These are phyloP conservation scores for Plestiodon gilberti DNA, from an alignment of 2,113 vertebrate species.

Conservation along the genomic window DNA sequence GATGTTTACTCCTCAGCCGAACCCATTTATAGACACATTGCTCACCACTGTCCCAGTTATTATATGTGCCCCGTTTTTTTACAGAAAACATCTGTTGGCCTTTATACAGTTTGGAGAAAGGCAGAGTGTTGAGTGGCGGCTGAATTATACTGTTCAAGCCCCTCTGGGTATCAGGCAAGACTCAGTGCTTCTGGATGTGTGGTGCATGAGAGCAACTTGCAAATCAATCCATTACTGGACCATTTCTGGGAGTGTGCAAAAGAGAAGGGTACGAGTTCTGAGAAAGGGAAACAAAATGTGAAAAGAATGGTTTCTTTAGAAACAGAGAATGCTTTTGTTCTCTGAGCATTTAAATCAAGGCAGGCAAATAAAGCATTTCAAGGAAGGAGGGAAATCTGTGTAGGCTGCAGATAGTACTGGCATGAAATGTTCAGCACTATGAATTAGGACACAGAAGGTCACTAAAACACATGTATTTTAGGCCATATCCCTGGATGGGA, in stretches of 20 bases:
- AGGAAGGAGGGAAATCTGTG: constrained; percentile 48
- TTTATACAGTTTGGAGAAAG: constrained; percentile 3
- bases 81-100: constrained; percentile 31
- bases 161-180: not conserved
- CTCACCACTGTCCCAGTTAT: constrained; percentile 65
- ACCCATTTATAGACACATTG: constrained; percentile 80
- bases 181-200: accelerated
- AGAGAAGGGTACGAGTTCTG: not conserved
- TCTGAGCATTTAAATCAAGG: constrained; percentile 20
- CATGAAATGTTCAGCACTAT: constrained; percentile 33
- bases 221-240: not conserved
- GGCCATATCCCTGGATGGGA: not conserved
- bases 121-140: not conserved
- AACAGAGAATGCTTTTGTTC: constrained; percentile 25
- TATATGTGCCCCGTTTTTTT: constrained; percentile 51
- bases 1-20: constrained; percentile 74
- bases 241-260: not conserved
- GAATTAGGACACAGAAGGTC: constrained; percentile 14
- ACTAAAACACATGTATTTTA: constrained; percentile 24
- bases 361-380: constrained; percentile 13
- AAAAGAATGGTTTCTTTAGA: constrained; percentile 4
- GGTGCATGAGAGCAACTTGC: not conserved
- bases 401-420: constrained; percentile 43
- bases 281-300: not conserved
- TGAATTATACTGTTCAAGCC: constrained; percentile 2